These are phyloP conservation scores for Ailuropoda melanoleuca DNA, from an alignment of 2,113 vertebrate genomes.

Conservation along the genomic window DNA sequence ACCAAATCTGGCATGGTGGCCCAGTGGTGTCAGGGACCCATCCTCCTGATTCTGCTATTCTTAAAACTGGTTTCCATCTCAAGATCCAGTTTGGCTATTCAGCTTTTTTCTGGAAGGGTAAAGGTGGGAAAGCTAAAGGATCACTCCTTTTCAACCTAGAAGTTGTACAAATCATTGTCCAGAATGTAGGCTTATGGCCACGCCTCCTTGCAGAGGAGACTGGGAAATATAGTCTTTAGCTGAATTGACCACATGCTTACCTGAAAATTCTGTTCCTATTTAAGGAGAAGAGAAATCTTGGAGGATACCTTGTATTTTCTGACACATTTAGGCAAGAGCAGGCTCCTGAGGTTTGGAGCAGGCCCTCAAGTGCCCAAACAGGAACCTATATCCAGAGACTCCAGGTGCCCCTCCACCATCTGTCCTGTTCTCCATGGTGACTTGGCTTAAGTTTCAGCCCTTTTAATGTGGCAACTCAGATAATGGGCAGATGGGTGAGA, in stretches of 20 bases:
- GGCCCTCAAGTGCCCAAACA: neutral
- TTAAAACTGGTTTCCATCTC: neutral
- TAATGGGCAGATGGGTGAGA: neutral
- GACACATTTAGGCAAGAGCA: neutral
- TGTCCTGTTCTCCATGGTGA: neutral
- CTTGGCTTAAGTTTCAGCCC: neutral
- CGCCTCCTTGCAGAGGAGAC: neutral
- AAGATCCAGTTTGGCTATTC: neutral
- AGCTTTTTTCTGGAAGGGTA: neutral
- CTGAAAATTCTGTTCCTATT: neutral
- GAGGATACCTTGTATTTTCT: neutral
- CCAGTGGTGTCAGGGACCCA: neutral
- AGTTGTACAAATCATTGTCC: neutral
- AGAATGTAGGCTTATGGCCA: neutral
- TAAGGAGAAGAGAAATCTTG: neutral
- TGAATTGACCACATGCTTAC: neutral
- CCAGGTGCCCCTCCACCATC: neutral
- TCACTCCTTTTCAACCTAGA: neutral
- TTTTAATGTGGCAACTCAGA: neutral
- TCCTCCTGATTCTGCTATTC: neutral
- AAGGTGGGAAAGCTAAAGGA: neutral
- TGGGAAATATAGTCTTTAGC: neutral
- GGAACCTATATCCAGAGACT: neutral
- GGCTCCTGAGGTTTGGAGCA: neutral
- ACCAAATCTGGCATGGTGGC: neutral